phyloP scores from a whole-genome alignment of 92 coral and sea anemone genomes.

The Virgularia gustaviana region DNA sequence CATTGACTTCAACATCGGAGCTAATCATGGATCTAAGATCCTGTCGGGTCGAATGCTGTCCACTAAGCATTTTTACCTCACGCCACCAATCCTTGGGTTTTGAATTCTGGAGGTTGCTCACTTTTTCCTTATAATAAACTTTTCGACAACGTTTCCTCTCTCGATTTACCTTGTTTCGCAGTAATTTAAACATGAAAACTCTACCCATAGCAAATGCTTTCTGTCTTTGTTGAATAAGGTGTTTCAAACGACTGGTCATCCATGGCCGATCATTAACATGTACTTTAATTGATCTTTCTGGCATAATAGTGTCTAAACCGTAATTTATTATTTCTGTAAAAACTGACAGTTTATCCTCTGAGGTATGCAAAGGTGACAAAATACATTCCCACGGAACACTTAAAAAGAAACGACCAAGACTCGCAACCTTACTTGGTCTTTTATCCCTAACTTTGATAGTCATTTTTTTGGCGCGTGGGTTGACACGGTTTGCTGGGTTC shows the following conservation, averaged over 20 bases:
- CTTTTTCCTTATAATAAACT: slow-evolving; percentile 45
- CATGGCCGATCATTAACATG: slow-evolving; percentile 51
- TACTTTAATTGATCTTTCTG: slow-evolving; percentile 39
- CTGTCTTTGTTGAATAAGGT: slow-evolving; percentile 43
- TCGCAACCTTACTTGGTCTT: slow-evolving; percentile 21
- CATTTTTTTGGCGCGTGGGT: too few species aligned
- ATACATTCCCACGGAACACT: slow-evolving; percentile 38
- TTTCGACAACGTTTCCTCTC: slow-evolving; percentile 50
- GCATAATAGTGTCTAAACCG: slow-evolving; percentile 44
- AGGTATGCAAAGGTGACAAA: slow-evolving; percentile 20
- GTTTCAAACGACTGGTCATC: slow-evolving; percentile 40
- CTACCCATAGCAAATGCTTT: slow-evolving; percentile 55
- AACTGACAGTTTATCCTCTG: too few species aligned
- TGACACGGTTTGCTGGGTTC: too few species aligned
- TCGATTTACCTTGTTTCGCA: slow-evolving; percentile 57
- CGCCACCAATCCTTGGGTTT: slow-evolving; percentile 54
- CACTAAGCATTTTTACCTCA: slow-evolving; percentile 46
- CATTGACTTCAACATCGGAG: slow-evolving; percentile 18
- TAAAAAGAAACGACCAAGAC: slow-evolving; percentile 28
- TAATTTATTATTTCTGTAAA: slow-evolving; percentile 52
- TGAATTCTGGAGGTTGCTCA: slow-evolving; percentile 27
- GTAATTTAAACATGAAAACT: slow-evolving; percentile 19
- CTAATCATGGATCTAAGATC: slow-evolving; percentile 35
- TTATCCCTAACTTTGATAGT: slow-evolving; percentile 21
- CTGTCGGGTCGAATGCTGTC: slow-evolving; percentile 34